These are phyloP conservation scores for Eurois occulta DNA, from an alignment of 2,888 invertebrate genomes.

Conservation along the genomic window DNA sequence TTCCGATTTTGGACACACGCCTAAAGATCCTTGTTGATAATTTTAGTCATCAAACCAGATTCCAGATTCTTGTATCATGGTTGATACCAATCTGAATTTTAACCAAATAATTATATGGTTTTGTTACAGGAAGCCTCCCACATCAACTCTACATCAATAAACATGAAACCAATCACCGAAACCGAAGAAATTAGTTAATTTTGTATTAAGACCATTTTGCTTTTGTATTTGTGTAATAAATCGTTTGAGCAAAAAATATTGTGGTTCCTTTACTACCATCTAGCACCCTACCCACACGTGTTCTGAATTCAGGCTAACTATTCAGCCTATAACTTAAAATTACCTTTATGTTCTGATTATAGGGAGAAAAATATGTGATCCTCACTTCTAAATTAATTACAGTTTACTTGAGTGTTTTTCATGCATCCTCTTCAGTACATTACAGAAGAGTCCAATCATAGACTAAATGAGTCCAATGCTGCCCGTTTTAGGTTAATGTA, in stretches of 20 bases:
- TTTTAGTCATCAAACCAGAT: not conserved
- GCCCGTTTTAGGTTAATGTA: conserved; percentile 12
- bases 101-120: conserved; percentile 10
- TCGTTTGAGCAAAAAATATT: conserved; percentile 27
- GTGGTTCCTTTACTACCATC: not conserved
- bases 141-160: conserved; percentile 77
- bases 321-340: not conserved
- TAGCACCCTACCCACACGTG: too few relatives aligned
- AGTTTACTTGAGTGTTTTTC: not conserved
- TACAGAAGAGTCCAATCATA: too few relatives aligned
- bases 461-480: too few relatives aligned
- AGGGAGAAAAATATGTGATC: not conserved
- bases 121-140: conserved; percentile 77
- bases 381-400: not conserved
- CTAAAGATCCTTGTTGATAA: not conserved
- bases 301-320: not conserved
- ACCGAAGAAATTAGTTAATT: conserved; percentile 79
- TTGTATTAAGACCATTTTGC: conserved; percentile 9
- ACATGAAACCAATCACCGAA: conserved; percentile 83
- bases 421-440: conserved; percentile 3
- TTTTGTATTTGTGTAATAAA: conserved; percentile 57
- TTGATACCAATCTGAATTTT: not conserved
- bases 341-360: not conserved
- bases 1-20: not conserved
- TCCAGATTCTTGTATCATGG: not conserved